A percentile compares a stretch with the other conserved stretches of the same genome.
Conservation (phyloP, 1,140 invertebrate genomes). For the Lepidurus apus region DNA sequence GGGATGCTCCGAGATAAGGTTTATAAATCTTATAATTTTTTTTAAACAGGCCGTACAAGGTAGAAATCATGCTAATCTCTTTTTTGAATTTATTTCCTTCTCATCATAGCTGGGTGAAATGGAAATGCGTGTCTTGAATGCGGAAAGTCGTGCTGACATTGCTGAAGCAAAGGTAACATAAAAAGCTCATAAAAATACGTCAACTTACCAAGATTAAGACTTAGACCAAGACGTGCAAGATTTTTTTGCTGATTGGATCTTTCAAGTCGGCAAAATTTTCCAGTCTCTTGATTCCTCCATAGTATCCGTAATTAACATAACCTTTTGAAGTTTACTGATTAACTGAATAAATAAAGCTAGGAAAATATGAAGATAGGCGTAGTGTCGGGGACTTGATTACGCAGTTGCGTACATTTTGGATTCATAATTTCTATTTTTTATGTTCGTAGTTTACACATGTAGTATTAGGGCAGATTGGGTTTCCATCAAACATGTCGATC, state of each 20-base stretch:
- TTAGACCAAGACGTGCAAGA: too few relatives aligned
- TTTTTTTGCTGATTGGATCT: background rate
- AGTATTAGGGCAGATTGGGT: too few relatives aligned
- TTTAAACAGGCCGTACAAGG: background rate
- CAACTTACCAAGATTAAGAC: too few relatives aligned
- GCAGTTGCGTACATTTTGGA: too few relatives aligned
- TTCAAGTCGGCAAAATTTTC: background rate
- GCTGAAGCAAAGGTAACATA: conserved; percentile 81
- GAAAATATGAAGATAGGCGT: too few relatives aligned
- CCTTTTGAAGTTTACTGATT: too few relatives aligned
- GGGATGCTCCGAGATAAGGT: conserved; percentile 83
- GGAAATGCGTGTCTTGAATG: conserved; percentile 81
- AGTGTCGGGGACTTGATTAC: too few relatives aligned
- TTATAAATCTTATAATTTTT: conserved; percentile 27
- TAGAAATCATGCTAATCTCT: background rate
- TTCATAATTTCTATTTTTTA: too few relatives aligned
- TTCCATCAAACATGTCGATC: too few relatives aligned
- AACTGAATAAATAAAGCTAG: too few relatives aligned
- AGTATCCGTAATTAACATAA: too few relatives aligned
- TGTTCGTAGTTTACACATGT: too few relatives aligned
- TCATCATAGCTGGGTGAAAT: conserved; percentile 82
- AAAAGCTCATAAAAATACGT: background rate
- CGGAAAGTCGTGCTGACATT: conserved; percentile 79
- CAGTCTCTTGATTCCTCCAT: background rate
- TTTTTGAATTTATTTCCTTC: conserved; percentile 43